A percentile compares a stretch with the other conserved stretches of the same genome.
phyloP scores from a whole-genome alignment of 2,888 invertebrate genomes.

The Fissipunctia ypsillon region DNA sequence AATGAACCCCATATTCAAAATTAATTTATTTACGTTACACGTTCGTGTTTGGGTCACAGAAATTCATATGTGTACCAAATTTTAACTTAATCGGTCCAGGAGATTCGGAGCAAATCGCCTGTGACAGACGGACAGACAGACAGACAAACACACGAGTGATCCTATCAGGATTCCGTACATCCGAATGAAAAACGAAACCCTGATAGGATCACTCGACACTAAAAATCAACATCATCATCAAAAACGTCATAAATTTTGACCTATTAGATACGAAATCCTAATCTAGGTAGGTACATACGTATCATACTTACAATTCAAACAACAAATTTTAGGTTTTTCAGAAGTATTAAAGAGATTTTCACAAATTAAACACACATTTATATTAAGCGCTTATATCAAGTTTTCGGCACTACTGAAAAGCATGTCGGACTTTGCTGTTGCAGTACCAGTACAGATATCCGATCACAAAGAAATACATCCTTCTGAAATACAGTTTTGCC shows the following conservation, averaged over 20 bases:
- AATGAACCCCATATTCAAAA: no score
- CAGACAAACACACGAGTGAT: no score
- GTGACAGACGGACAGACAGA: no score
- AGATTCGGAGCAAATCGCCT: no score
- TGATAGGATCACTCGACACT: no score
- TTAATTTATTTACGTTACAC: no score
- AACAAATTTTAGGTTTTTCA: not conserved
- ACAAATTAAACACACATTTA: not conserved
- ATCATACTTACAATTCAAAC: not conserved
- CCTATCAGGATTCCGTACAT: no score
- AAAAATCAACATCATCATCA: not conserved
- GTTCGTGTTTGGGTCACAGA: no score
- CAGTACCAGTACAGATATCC: not conserved
- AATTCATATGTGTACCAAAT: no score
- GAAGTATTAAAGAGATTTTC: not conserved
- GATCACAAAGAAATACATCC: not conserved
- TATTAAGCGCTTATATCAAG: not conserved
- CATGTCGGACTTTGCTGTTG: not conserved
- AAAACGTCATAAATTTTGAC: not conserved
- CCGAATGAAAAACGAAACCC: no score
- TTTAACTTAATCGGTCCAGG: no score
- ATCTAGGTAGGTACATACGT: not conserved
- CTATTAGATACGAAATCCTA: not conserved
- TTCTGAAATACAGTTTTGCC: not conserved
- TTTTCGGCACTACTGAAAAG: not conserved